phyloP scores from a whole-genome alignment of 2,113 vertebrate species.

The Hucho hucho region DNA sequence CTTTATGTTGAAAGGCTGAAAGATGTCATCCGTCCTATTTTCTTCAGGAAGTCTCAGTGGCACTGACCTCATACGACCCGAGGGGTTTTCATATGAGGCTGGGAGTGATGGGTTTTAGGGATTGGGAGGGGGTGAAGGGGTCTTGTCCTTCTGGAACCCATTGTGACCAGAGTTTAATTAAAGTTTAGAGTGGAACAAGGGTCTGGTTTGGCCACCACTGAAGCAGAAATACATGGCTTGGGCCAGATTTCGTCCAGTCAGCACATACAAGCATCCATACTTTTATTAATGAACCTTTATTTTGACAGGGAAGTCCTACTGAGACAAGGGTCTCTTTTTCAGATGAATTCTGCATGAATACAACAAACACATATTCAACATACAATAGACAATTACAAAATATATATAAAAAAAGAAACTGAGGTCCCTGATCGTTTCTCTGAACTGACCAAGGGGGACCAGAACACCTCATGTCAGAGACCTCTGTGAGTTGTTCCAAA shows the following conservation, averaged over 20 bases:
- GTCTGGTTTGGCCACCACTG: slow-evolving; percentile 9
- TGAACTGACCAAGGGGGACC: too few relatives aligned
- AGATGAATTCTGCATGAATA: too few relatives aligned
- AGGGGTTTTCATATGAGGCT: slow-evolving; percentile 42
- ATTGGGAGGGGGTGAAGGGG: not conserved
- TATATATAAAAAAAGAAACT: too few relatives aligned
- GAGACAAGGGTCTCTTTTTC: too few relatives aligned
- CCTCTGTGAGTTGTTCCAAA: slow-evolving; percentile 25
- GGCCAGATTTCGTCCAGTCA: slow-evolving; percentile 31
- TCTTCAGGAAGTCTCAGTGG: slow-evolving; percentile 52
- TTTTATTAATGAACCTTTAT: too few relatives aligned
- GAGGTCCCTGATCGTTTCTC: too few relatives aligned
- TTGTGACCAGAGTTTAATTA: slow-evolving; percentile 38
- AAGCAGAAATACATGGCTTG: not conserved
- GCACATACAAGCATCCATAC: not conserved
- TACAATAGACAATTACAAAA: too few relatives aligned
- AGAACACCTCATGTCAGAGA: too few relatives aligned
- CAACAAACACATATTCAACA: too few relatives aligned
- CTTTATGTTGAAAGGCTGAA: slow-evolving; percentile 54
- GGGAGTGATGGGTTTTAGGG: slow-evolving; percentile 46
- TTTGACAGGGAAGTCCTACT: too few relatives aligned
- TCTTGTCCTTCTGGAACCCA: slow-evolving; percentile 16
- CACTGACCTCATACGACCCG: slow-evolving; percentile 60
- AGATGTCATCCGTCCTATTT: slow-evolving; percentile 53
- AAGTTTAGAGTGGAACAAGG: slow-evolving; percentile 20